Evolutionary conservation across 1,140 invertebrate species (phyloP).

Genomic region (Nilaparvata lugens): DNA sequence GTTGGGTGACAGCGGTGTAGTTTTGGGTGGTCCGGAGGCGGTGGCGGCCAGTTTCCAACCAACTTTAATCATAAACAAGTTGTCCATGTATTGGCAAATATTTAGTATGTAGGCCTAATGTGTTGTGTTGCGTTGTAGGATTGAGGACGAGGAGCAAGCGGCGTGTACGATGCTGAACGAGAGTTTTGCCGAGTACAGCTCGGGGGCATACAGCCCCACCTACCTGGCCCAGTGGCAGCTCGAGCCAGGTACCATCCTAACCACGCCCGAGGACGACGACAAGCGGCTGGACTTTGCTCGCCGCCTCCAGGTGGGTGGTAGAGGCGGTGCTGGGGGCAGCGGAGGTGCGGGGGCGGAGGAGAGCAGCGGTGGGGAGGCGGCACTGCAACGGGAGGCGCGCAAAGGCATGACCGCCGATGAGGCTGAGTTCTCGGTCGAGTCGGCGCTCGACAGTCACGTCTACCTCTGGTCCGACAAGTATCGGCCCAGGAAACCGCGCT

Average conservation of each 20-base stretch:
- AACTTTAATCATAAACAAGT: neutral
- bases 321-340: slow-evolving; percentile 40
- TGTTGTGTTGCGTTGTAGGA: slow-evolving; percentile 1
- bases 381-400: slow-evolving; percentile 65
- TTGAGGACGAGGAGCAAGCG: slow-evolving; percentile 36
- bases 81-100: neutral
- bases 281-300: slow-evolving; percentile 64
- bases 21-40: too few species aligned
- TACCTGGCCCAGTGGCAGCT: slow-evolving; percentile 57
- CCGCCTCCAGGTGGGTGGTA: slow-evolving; percentile 49
- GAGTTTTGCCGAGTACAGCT: slow-evolving; percentile 61
- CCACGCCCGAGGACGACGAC: slow-evolving; percentile 67
- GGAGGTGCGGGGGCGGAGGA: slow-evolving; percentile 30
- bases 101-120: neutral
- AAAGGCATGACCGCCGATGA: slow-evolving; percentile 87
- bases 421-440: slow-evolving; percentile 87
- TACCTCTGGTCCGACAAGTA: slow-evolving; percentile 99
- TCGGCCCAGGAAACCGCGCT: slow-evolving; percentile 90
- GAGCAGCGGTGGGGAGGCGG: slow-evolving; percentile 47
- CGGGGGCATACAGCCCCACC: slow-evolving; percentile 75
- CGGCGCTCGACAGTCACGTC: slow-evolving; percentile 71
- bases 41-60: neutral
- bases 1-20: too few species aligned
- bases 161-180: slow-evolving; percentile 46
- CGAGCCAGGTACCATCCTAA: slow-evolving; percentile 74